These are phyloP conservation scores for Antheraea yamamai DNA, from an alignment of 2,888 invertebrate species.

Conservation along the genomic window DNA sequence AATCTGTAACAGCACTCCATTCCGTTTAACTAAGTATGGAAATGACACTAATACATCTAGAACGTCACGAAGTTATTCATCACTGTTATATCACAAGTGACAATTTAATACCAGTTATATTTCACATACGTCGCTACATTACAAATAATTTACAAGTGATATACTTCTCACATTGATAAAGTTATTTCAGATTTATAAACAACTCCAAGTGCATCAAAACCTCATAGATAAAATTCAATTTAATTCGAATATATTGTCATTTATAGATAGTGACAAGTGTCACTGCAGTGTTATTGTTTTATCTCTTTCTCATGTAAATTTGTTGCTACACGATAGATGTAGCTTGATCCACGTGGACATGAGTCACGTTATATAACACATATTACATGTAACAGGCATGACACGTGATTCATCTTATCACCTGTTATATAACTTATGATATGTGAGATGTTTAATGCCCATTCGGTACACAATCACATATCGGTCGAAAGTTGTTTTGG, in stretches of 20 bases:
- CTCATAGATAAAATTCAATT: not conserved
- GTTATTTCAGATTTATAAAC: not conserved
- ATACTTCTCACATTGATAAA: not conserved
- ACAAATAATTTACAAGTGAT: not conserved
- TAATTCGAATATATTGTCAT: not conserved
- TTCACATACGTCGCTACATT: not conserved
- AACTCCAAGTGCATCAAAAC: not conserved
- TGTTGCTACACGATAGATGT: not conserved
- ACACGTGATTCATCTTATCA: not conserved
- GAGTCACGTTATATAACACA: not conserved
- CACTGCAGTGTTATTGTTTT: no score
- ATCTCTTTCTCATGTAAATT: not conserved
- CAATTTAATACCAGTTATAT: not conserved
- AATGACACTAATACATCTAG: not conserved
- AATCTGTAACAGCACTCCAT: not conserved
- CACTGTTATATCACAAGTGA: not conserved
- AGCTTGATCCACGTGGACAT: not conserved
- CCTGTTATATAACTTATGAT: not conserved
- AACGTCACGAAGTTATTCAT: not conserved
- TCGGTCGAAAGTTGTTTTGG: not conserved
- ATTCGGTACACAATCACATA: not conserved
- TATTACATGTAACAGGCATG: not conserved
- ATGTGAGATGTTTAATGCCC: not conserved
- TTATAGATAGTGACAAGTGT: not conserved
- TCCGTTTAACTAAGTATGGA: not conserved